Evolutionary conservation across 2,888 invertebrate species (phyloP).

Genomic region (Parochlus steinenii): DNA sequence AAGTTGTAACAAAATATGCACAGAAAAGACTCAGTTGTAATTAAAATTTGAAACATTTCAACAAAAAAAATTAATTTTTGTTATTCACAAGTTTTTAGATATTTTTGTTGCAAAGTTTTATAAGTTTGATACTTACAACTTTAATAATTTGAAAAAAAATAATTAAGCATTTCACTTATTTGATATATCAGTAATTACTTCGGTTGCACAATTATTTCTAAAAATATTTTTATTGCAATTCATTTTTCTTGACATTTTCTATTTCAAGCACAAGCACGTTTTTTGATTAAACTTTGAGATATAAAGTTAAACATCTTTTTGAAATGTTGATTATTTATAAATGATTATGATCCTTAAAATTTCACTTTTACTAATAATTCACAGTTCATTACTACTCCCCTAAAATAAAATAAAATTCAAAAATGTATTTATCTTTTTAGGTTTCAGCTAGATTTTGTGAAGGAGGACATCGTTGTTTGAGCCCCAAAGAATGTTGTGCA

Average conservation of each 20-base stretch:
- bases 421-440: constrained; percentile 22
- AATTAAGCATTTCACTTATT: too few species aligned
- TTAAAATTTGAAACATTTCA: constrained; percentile 1
- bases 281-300: too few species aligned
- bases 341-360: too few species aligned
- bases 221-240: too few species aligned
- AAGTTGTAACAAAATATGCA: too few species aligned
- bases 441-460: constrained; percentile 39
- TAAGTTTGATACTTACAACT: not conserved
- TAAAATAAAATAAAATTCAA: not conserved
- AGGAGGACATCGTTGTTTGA: constrained; percentile 51
- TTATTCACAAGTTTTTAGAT: not conserved
- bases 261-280: too few species aligned
- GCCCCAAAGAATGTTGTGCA: constrained; percentile 60
- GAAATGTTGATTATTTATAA: too few species aligned
- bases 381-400: constrained; percentile 1
- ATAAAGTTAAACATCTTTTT: too few species aligned
- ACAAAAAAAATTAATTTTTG: not conserved
- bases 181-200: too few species aligned
- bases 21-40: constrained; percentile 12
- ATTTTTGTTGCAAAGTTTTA: not conserved
- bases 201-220: too few species aligned
- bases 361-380: not conserved
- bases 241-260: too few species aligned
- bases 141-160: not conserved